Percentiles rank a stretch among this genome's conserved stretches.
phyloP scores from a whole-genome alignment of 1,140 invertebrate genomes.

The Zaprionus taronus region DNA sequence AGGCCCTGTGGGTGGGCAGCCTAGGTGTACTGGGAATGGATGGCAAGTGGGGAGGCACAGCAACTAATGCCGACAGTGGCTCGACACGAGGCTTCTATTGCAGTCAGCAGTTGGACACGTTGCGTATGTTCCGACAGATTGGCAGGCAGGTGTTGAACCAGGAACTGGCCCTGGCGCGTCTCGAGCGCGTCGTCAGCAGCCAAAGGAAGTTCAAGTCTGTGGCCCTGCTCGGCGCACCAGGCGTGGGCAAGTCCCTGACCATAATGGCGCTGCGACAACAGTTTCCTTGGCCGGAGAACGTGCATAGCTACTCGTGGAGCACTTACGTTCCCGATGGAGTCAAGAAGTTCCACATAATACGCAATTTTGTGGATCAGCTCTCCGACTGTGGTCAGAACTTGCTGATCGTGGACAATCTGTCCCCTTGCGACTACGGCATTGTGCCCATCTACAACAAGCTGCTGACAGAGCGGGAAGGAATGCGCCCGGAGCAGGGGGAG shows the following conservation, averaged over 20 bases:
- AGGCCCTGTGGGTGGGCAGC: slow-evolving; percentile 22
- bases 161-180: slow-evolving; percentile 51
- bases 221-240: slow-evolving; percentile 63
- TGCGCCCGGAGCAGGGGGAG: neutral
- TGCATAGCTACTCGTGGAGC: slow-evolving; percentile 71
- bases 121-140: slow-evolving; percentile 44
- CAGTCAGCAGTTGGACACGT: slow-evolving; percentile 27
- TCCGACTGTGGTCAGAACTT: slow-evolving; percentile 69
- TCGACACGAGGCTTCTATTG: slow-evolving; percentile 4
- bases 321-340: slow-evolving; percentile 58
- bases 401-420: slow-evolving; percentile 69
- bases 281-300: slow-evolving; percentile 76
- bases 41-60: neutral
- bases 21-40: slow-evolving; percentile 1
- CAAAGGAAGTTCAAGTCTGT: slow-evolving; percentile 47
- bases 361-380: slow-evolving; percentile 57
- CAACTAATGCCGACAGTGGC: neutral
- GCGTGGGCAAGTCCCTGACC: slow-evolving; percentile 67
- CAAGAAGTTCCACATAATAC: slow-evolving; percentile 61
- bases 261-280: slow-evolving; percentile 28
- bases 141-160: slow-evolving; percentile 58
- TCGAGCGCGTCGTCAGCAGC: slow-evolving; percentile 38
- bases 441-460: slow-evolving; percentile 62
- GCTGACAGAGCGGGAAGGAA: slow-evolving; percentile 51
- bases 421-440: slow-evolving; percentile 55